Evolutionary conservation across 2,888 invertebrate genomes (phyloP).

Genomic region (Gastrophysa polygoni): DNA sequence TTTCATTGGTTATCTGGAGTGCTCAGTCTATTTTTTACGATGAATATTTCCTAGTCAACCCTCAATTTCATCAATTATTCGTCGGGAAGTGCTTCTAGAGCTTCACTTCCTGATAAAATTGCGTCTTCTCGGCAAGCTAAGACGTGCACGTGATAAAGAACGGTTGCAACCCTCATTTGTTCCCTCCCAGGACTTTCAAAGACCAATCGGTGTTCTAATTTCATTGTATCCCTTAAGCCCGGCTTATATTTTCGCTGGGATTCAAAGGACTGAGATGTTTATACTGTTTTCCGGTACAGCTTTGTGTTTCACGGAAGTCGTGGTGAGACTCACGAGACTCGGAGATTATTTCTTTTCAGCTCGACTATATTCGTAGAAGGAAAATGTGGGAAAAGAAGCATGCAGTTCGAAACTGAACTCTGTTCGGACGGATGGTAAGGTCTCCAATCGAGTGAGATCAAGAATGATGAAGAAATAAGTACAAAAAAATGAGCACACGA

Average conservation of each 20-base stretch:
- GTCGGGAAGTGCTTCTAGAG: neutral
- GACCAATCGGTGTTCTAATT: constrained; percentile 51
- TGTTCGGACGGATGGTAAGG: no score
- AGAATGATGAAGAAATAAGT: no score
- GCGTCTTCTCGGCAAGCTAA: neutral
- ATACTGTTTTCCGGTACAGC: constrained; percentile 46
- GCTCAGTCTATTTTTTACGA: neutral
- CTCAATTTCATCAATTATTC: constrained; percentile 9
- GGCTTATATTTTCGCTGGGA: constrained; percentile 49
- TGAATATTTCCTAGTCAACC: neutral
- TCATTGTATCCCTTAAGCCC: constrained; percentile 48
- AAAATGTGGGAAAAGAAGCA: neutral
- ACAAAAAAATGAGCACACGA: no score
- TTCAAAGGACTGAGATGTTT: constrained; percentile 51
- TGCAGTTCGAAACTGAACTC: no score
- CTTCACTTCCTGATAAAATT: neutral
- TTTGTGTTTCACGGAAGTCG: constrained; percentile 43
- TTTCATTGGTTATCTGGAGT: neutral
- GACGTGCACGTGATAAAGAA: constrained; percentile 13
- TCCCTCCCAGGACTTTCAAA: constrained; percentile 38
- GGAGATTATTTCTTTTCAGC: constrained; percentile 27
- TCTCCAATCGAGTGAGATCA: no score
- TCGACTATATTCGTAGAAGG: neutral
- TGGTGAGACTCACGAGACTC: constrained; percentile 40
- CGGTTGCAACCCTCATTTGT: constrained; percentile 13